phyloP scores from a whole-genome alignment of 2,888 invertebrate genomes.

The Agrochola macilenta region DNA sequence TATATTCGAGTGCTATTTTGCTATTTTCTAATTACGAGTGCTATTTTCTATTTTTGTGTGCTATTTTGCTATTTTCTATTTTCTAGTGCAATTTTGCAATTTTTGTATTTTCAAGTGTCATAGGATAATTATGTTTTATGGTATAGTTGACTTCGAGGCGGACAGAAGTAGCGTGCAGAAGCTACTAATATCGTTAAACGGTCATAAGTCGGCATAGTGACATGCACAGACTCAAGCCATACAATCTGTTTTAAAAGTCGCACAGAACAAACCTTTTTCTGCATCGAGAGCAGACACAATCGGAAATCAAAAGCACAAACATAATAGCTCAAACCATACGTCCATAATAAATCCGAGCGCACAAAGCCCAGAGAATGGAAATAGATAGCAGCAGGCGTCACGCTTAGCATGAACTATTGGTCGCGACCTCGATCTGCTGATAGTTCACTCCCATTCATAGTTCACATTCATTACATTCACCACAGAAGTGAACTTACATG shows the following conservation, averaged over 20 bases:
- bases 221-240: background rate
- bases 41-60: too few relatives aligned
- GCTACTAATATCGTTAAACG: background rate
- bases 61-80: too few relatives aligned
- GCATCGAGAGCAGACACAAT: slow-evolving; percentile 6
- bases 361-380: slow-evolving; percentile 53
- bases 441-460: slow-evolving; percentile 49
- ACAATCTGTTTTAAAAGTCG: background rate
- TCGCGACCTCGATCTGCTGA: slow-evolving; percentile 46
- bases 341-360: slow-evolving; percentile 55
- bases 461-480: slow-evolving; percentile 47
- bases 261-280: background rate
- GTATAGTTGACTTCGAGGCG: background rate
- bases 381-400: slow-evolving; percentile 51
- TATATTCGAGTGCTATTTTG: too few relatives aligned
- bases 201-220: background rate
- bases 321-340: slow-evolving; percentile 42
- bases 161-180: background rate
- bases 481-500: slow-evolving; percentile 7
- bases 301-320: slow-evolving; percentile 36
- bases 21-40: too few relatives aligned
- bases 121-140: background rate
- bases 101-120: background rate
- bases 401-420: slow-evolving; percentile 55
- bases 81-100: too few relatives aligned